Conservation (phyloP, 2,888 invertebrate species). For the Cistogaster globosa region DNA sequence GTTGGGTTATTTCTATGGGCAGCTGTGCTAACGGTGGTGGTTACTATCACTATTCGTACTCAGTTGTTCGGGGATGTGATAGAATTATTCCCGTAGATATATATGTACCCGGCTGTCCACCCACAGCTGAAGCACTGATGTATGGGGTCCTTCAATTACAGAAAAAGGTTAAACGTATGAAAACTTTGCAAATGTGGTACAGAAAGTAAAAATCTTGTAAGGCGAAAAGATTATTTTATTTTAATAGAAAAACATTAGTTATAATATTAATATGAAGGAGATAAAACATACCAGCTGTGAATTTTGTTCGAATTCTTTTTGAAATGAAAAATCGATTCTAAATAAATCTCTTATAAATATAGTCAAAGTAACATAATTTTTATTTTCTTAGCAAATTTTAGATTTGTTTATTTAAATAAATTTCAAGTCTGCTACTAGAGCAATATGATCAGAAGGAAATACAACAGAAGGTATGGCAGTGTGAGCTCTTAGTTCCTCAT, state of each 20-base stretch:
- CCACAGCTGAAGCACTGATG: constrained; percentile 97
- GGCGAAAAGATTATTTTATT: constrained; percentile 2
- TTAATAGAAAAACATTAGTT: constrained; percentile 14
- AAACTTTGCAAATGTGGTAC: constrained; percentile 95
- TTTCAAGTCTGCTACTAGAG: constrained; percentile 91
- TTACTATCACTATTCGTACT: constrained; percentile 99
- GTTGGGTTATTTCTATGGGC: constrained; percentile 99
- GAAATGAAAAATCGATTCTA: constrained; percentile 27
- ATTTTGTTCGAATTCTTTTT: constrained; percentile 19
- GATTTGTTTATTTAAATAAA: constrained; percentile 72
- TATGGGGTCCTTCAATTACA: constrained; percentile 98
- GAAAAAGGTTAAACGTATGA: constrained; percentile 98
- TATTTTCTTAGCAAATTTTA: background rate
- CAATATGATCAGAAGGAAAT: constrained; percentile 97
- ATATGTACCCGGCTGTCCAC: constrained; percentile 99
- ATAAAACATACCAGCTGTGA: constrained; percentile 16
- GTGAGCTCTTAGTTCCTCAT: constrained; percentile 89
- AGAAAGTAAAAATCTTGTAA: constrained; percentile 87
- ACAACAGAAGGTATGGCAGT: constrained; percentile 93
- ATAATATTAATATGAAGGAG: constrained; percentile 7
- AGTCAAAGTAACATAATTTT: constrained; percentile 20
- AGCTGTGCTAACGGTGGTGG: constrained; percentile 99
- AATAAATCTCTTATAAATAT: constrained; percentile 48
- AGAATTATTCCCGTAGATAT: constrained; percentile 98
- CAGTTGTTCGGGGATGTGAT: constrained; percentile 99